These are phyloP conservation scores for Charadrius vociferus DNA, from an alignment of 2,113 vertebrate species.

Conservation along the genomic window DNA sequence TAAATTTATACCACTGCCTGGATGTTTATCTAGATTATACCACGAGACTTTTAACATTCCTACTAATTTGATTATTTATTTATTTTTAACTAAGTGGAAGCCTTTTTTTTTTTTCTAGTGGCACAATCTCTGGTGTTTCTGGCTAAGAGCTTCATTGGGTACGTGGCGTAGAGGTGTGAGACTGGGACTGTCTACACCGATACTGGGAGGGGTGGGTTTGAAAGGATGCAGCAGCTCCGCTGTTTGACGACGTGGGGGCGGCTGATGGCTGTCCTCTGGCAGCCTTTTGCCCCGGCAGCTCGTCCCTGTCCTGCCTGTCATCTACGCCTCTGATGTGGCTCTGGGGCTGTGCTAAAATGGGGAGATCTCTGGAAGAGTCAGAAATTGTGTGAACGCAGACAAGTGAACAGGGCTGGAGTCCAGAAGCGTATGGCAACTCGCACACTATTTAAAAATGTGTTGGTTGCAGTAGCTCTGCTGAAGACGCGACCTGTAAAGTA, in stretches of 20 bases:
- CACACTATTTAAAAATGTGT: accelerated
- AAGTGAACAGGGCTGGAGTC: not conserved
- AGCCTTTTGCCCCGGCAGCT: not conserved
- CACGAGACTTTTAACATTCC: not conserved
- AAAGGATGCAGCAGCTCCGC: not conserved
- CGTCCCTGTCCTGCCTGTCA: not conserved
- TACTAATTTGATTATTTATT: not conserved
- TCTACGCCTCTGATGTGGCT: not conserved
- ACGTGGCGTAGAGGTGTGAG: not conserved
- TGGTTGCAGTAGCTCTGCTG: not conserved
- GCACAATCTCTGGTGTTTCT: not conserved
- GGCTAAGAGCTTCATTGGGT: not conserved
- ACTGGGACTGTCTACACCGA: accelerated
- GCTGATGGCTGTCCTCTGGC: not conserved
- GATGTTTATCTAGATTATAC: not conserved
- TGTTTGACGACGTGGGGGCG: not conserved
- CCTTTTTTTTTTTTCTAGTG: not conserved
- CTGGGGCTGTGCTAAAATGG: not conserved
- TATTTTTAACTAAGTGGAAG: not conserved
- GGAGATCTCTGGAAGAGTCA: not conserved
- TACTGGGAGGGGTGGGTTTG: not conserved
- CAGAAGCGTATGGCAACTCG: accelerated
- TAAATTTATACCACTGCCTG: not conserved
- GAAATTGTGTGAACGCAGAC: not conserved
- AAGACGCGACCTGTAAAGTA: not conserved